Conservation (phyloP, 2,113 vertebrate genomes). For the Notothenia rossii region DNA sequence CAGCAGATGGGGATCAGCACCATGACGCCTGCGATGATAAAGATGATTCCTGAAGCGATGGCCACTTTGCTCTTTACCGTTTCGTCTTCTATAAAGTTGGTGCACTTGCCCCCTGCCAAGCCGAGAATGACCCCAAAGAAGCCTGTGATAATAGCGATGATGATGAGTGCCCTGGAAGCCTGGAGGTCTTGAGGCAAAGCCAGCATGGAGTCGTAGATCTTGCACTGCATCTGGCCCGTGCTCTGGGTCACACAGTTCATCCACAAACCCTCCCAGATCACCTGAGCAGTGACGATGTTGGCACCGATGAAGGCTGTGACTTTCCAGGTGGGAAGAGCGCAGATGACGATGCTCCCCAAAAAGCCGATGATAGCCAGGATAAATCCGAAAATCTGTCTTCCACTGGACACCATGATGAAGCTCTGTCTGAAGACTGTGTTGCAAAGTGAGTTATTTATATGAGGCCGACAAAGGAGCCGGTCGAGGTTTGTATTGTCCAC, state of each 20-base stretch:
- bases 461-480: neutral
- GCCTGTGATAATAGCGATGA: conserved; percentile 77
- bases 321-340: conserved; percentile 89
- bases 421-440: conserved; percentile 10
- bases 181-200: conserved; percentile 83
- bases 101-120: conserved; percentile 79
- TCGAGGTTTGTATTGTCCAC: neutral
- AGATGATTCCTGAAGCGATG: conserved; percentile 69
- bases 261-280: conserved; percentile 88
- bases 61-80: conserved; percentile 75
- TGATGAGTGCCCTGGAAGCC: conserved; percentile 75
- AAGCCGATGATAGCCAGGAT: conserved; percentile 86
- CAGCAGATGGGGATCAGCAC: conserved; percentile 89
- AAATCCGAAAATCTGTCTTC: conserved; percentile 86
- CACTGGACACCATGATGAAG: conserved; percentile 70
- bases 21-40: conserved; percentile 77
- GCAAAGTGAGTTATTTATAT: neutral
- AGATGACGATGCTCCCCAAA: conserved; percentile 87
- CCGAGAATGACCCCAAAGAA: conserved; percentile 73
- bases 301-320: conserved; percentile 90
- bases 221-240: conserved; percentile 88
- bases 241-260: conserved; percentile 84
- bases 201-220: conserved; percentile 84
- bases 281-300: conserved; percentile 90
- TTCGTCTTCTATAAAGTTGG: conserved; percentile 75